Conservation (phyloP, 2,797 vertebrate genomes). For the Emydoidea blandingii region DNA sequence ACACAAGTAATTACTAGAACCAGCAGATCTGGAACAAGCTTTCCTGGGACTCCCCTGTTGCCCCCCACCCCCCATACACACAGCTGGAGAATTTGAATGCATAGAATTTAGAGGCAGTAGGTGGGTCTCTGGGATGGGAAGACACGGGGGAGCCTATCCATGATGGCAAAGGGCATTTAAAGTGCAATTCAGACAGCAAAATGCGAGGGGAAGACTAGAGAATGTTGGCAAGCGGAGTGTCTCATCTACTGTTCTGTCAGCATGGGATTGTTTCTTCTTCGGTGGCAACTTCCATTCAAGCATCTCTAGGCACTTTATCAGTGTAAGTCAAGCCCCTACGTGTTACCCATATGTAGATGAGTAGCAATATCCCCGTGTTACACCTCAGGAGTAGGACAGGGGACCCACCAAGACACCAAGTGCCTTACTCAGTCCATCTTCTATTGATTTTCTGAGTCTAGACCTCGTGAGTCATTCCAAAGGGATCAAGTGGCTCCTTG, state of each 20-base stretch:
- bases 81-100: not conserved
- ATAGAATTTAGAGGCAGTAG: not conserved
- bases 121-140: not conserved
- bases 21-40: not conserved
- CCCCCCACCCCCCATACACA: rapidly evolving
- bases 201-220: not conserved
- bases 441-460: not conserved
- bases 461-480: not conserved
- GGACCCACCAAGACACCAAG: too few species aligned
- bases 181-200: not conserved
- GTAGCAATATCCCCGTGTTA: not conserved
- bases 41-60: not conserved
- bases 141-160: not conserved
- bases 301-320: too few species aligned
- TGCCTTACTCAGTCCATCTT: not conserved
- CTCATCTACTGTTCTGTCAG: not conserved
- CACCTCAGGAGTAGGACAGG: not conserved
- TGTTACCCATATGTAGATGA: not conserved
- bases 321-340: too few species aligned
- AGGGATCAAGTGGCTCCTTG: not conserved
- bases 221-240: not conserved
- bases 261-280: not conserved
- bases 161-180: not conserved
- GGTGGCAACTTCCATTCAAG: not conserved
- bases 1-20: not conserved